Percentiles rank a stretch among this genome's conserved stretches.
Evolutionary conservation across 30 jellyfish, hydroid and myxozoan genomes (phyloP).

Genomic region (Pseudorhiza aurosa): DNA sequence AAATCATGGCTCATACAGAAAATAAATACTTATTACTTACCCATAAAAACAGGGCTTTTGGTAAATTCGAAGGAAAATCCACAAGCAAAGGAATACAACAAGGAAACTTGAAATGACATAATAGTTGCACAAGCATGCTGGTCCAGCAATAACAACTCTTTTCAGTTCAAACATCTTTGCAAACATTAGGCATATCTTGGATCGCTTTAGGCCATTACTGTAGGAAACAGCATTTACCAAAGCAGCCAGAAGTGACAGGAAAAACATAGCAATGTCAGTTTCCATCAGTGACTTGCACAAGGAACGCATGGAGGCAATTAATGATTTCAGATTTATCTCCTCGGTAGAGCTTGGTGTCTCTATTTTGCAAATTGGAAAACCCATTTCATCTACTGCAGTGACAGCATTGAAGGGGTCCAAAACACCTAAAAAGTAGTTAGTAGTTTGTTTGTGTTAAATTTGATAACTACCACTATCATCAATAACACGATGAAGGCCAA

Average conservation of each 20-base stretch:
- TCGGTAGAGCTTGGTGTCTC: too few relatives aligned
- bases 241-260: not conserved
- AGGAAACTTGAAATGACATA: slow-evolving; percentile 5
- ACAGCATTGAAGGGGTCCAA: too few relatives aligned
- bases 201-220: slow-evolving; percentile 1
- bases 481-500: too few relatives aligned
- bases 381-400: too few relatives aligned
- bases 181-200: slow-evolving; percentile 21
- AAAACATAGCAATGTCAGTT: not conserved
- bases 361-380: too few relatives aligned
- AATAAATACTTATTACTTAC: too few relatives aligned
- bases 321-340: not conserved
- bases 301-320: not conserved
- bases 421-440: too few relatives aligned
- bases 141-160: slow-evolving; percentile 25
- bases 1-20: too few relatives aligned
- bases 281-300: not conserved
- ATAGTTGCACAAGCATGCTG: slow-evolving; percentile 6
- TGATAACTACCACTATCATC: too few relatives aligned
- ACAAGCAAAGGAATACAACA: not conserved
- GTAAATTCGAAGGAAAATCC: not conserved
- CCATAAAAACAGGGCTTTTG: not conserved
- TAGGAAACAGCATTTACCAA: not conserved
- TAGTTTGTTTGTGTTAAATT: too few relatives aligned
- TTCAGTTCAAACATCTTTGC: slow-evolving; percentile 31